phyloP scores from a whole-genome alignment of 2,888 invertebrate genomes.

The Agonum fuliginosum region DNA sequence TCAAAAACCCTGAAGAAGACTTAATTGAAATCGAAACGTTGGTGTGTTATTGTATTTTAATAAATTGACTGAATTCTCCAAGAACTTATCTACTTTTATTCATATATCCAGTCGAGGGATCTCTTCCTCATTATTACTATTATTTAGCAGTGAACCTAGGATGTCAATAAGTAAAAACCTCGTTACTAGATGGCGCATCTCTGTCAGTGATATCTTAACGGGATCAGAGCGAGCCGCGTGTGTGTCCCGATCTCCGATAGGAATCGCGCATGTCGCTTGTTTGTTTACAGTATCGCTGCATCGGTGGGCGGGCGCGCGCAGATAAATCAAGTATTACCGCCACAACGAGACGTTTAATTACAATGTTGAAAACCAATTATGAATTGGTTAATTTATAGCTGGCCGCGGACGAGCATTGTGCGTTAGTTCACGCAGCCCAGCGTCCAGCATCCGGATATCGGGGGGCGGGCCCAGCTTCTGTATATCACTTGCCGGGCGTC shows the following conservation, averaged over 20 bases:
- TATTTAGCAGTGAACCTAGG: no score
- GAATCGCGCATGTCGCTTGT: conserved; percentile 69
- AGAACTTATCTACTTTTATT: no score
- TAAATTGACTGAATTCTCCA: no score
- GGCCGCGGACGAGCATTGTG: conserved; percentile 62
- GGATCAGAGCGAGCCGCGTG: conserved; percentile 52
- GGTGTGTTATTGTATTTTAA: no score
- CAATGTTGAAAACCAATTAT: conserved; percentile 72
- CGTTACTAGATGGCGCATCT: background rate
- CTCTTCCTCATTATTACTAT: no score
- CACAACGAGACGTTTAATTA: conserved; percentile 70
- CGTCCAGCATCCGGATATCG: conserved; percentile 64
- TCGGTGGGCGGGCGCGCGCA: conserved; percentile 67
- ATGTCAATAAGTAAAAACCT: conserved; percentile 4
- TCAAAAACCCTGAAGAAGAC: no score
- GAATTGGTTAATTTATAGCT: conserved; percentile 70
- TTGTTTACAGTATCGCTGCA: conserved; percentile 68
- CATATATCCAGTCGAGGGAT: no score
- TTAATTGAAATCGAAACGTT: no score
- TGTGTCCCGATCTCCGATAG: conserved; percentile 66
- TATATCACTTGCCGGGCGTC: conserved; percentile 58
- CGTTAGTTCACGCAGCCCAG: conserved; percentile 60
- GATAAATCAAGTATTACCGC: conserved; percentile 69
- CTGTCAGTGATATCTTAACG: conserved; percentile 58
- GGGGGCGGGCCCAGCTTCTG: conserved; percentile 65